Evolutionary conservation across 2,113 vertebrate species (phyloP).

Genomic region (Grammomys surdaster): DNA sequence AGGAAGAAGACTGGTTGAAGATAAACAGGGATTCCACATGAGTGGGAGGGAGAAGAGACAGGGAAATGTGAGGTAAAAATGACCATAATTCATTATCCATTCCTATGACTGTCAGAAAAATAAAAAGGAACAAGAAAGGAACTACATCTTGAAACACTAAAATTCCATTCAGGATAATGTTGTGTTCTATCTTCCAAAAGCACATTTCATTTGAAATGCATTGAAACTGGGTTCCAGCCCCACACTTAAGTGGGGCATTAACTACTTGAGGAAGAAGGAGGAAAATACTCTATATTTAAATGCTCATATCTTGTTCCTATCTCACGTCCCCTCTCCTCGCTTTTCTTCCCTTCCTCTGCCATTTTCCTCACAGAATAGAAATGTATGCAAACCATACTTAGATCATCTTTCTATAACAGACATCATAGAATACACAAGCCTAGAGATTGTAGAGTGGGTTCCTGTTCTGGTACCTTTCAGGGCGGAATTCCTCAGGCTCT

Average conservation of each 20-base stretch:
- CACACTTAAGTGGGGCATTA: neutral
- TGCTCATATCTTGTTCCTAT: no score
- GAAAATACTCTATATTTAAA: no score
- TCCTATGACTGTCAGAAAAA: neutral
- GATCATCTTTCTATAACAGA: neutral
- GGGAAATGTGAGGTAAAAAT: neutral
- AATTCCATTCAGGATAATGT: neutral
- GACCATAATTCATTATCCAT: neutral
- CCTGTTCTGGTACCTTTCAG: slow-evolving; percentile 90
- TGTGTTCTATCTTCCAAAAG: neutral
- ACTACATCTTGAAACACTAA: neutral
- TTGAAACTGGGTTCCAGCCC: neutral
- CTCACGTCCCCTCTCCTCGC: neutral
- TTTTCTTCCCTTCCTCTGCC: neutral
- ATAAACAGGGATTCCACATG: neutral
- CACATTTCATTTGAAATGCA: neutral
- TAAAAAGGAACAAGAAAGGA: neutral
- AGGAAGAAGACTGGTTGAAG: neutral
- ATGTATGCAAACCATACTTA: neutral
- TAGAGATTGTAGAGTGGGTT: neutral
- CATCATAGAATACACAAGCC: neutral
- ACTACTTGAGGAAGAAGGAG: neutral
- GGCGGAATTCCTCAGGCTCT: slow-evolving; percentile 89
- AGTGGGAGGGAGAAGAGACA: neutral
- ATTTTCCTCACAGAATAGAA: neutral